These are phyloP conservation scores for Hecatera dysodea DNA, from an alignment of 2,888 invertebrate genomes.

Conservation along the genomic window DNA sequence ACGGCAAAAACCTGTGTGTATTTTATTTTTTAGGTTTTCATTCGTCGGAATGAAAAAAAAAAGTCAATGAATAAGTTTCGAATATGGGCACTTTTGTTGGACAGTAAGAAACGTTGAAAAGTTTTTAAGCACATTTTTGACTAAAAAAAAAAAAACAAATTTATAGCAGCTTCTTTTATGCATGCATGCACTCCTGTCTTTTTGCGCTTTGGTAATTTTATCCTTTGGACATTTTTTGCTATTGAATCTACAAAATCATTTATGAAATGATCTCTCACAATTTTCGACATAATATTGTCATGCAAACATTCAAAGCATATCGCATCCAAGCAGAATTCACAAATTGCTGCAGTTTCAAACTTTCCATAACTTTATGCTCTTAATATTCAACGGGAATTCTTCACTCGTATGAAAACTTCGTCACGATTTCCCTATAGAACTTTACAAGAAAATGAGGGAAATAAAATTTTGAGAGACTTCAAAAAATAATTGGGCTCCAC, in stretches of 20 bases:
- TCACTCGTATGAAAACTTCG: slow-evolving; percentile 46
- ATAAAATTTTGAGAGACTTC: slow-evolving; percentile 2
- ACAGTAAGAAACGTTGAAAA: too few species aligned
- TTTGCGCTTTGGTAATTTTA: background rate
- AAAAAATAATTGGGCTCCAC: background rate
- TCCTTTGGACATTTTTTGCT: background rate
- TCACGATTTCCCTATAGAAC: slow-evolving; percentile 39
- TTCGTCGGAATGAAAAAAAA: too few species aligned
- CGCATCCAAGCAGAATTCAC: slow-evolving; percentile 29
- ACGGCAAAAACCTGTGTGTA: background rate
- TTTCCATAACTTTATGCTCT: slow-evolving; percentile 39
- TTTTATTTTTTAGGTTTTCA: too few species aligned
- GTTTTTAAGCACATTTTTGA: too few species aligned
- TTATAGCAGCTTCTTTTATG: background rate
- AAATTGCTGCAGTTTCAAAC: slow-evolving; percentile 49
- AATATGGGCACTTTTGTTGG: too few species aligned
- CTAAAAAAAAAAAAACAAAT: too few species aligned
- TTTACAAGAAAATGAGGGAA: slow-evolving; percentile 30
- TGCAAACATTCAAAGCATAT: slow-evolving; percentile 41
- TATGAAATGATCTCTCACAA: background rate
- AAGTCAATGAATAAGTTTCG: too few species aligned
- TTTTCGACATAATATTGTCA: slow-evolving; percentile 8
- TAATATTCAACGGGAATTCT: slow-evolving; percentile 44
- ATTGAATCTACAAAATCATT: background rate
- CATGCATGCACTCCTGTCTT: background rate